Evolutionary conservation across 2,113 vertebrate species (phyloP), one percentile per base, ranked within the genome.

Genomic region (Rhabdornis inornatus): DNA sequence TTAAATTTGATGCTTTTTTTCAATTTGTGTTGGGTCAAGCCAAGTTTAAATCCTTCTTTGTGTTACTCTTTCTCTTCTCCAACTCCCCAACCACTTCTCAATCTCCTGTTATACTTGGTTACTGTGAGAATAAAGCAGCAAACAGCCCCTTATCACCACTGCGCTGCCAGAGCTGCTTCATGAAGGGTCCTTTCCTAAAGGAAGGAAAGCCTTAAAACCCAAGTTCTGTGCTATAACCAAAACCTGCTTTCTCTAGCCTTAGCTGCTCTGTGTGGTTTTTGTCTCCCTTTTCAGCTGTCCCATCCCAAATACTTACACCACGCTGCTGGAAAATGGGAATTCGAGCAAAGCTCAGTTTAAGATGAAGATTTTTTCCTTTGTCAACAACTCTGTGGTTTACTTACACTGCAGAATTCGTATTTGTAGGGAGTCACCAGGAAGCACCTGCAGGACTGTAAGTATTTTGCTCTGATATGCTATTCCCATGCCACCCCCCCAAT

Each of bases 381-480:
- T 99, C 77, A 93, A 98, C 65, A 95, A 97, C 81, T 97, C 98
- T 10, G 72, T 99, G 11, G 97, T 99, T 93, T 99, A 98, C 59
- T 87, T 99, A 92, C 99, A 99, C 96, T 99, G 99, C 96, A 96
- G 96, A 81, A 98, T 99, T 19, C 97, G 97, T 15, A 93, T 99
- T 90, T 99, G 99, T 70, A 63, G 98, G 83, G 98, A 98, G 92
- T 92, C 63, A 4, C 96, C 94, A 1, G 93, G 88, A 9, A 83
- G 94, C 10, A 96, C 97, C 31, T 99, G 99, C 89, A 98, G 95
- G 53, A 98, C 98, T 2, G 99, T 99, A 96, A 98, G 98, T 92
- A 33, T 7, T 87, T 78, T 61, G 22, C 5, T 39, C 24, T 6
- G 2, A 14, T 59, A 16, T 21, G 9, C 16, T 61, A 0, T 47